Percentiles rank a stretch among this genome's conserved stretches.
Evolutionary conservation across 2,888 invertebrate species (phyloP).

Genomic region (Lepetodrilus schrolli): DNA sequence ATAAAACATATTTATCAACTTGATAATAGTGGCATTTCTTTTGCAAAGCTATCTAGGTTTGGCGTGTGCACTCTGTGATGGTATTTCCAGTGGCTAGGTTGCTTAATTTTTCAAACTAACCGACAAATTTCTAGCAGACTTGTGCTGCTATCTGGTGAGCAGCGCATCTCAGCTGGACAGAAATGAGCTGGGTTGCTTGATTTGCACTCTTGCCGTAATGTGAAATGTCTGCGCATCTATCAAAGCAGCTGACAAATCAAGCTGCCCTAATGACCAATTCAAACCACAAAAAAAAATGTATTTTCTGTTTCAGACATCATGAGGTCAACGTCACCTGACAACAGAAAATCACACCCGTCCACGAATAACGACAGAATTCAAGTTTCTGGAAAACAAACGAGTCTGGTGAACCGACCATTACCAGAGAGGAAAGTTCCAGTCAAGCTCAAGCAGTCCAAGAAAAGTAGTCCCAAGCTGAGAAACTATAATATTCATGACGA

Average conservation of each 20-base stretch:
- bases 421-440: neutral
- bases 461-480: neutral
- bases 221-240: no score
- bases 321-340: neutral
- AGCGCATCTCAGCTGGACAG: no score
- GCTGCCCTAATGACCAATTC: no score
- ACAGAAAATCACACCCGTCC: neutral
- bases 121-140: no score
- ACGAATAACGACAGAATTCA: neutral
- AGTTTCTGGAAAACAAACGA: neutral
- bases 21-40: no score
- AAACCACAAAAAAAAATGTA: neutral
- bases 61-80: neutral
- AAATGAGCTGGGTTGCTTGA: no score
- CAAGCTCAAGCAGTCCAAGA: neutral
- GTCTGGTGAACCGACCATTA: neutral
- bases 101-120: neutral
- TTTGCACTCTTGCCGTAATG: no score
- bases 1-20: no score
- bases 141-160: no score
- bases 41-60: neutral
- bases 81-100: neutral
- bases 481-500: slow-evolving; percentile 4
- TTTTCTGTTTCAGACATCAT: neutral
- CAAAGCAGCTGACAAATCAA: no score